These are phyloP conservation scores for Atethmia centrago DNA, from an alignment of 2,888 invertebrate genomes.

Conservation along the genomic window DNA sequence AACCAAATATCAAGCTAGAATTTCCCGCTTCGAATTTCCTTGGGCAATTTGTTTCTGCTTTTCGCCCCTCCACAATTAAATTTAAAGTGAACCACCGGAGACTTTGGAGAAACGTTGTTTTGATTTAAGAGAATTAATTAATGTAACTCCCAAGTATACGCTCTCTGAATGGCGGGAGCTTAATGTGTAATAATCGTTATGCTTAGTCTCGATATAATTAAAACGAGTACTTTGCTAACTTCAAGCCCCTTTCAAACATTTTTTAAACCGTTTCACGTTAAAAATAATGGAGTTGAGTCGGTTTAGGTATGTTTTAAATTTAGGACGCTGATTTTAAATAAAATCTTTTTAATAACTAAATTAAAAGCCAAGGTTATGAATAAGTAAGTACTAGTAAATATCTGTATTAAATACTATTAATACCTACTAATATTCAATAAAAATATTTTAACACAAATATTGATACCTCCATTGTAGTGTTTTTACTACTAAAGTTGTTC, in stretches of 20 bases:
- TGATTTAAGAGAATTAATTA: constrained; percentile 87
- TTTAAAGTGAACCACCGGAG: constrained; percentile 82
- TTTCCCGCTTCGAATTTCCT: constrained; percentile 74
- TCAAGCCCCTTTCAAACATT: constrained; percentile 49
- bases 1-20: constrained; percentile 58
- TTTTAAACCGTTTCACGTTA: constrained; percentile 42
- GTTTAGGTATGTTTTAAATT: constrained; percentile 4
- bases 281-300: constrained; percentile 22
- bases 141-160: constrained; percentile 78
- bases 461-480: neutral
- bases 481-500: neutral
- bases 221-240: constrained; percentile 61
- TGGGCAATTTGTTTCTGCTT: constrained; percentile 79
- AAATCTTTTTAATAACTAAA: constrained; percentile 1
- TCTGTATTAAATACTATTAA: too few relatives aligned
- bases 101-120: constrained; percentile 81
- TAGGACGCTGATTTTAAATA: neutral
- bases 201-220: constrained; percentile 65
- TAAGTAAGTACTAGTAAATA: too few relatives aligned
- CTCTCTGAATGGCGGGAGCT: constrained; percentile 69
- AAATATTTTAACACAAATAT: neutral
- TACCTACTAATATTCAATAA: neutral
- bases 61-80: constrained; percentile 82
- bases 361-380: neutral
- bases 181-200: constrained; percentile 77